Percentiles rank a stretch among this genome's conserved stretches.
These are phyloP conservation scores for Propithecus perrieri DNA, from an alignment of 2,797 vertebrate species.

Conservation along the genomic window DNA sequence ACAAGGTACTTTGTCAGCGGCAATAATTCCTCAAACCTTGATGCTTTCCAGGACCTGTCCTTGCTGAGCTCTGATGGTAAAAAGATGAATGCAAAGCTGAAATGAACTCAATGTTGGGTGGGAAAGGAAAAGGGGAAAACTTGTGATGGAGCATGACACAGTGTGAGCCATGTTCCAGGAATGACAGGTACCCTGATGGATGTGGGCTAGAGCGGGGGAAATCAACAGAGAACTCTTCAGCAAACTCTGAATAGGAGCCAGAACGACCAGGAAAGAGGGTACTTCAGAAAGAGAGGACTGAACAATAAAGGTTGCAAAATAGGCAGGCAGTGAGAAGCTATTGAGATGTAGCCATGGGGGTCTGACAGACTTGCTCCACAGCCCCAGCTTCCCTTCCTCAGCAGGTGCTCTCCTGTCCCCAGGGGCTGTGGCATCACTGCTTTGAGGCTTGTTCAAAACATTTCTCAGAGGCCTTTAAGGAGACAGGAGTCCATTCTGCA, in stretches of 20 bases:
- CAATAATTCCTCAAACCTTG: background rate
- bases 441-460: background rate
- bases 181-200: background rate
- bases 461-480: background rate
- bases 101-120: background rate
- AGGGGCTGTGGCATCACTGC: background rate
- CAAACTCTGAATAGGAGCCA: background rate
- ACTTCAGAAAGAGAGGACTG: background rate
- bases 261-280: background rate
- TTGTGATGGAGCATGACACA: rapidly evolving
- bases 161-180: background rate
- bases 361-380: background rate
- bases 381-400: background rate
- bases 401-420: background rate
- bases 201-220: background rate
- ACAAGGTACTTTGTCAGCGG: background rate
- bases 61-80: background rate
- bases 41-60: background rate
- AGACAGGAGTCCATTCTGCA: background rate
- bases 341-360: background rate
- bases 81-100: background rate
- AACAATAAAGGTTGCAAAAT: background rate
- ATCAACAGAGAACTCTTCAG: background rate
- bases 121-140: background rate
- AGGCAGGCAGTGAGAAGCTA: background rate